Conservation (phyloP, 2,797 vertebrate species). For the Micropoecilia bifurca region DNA sequence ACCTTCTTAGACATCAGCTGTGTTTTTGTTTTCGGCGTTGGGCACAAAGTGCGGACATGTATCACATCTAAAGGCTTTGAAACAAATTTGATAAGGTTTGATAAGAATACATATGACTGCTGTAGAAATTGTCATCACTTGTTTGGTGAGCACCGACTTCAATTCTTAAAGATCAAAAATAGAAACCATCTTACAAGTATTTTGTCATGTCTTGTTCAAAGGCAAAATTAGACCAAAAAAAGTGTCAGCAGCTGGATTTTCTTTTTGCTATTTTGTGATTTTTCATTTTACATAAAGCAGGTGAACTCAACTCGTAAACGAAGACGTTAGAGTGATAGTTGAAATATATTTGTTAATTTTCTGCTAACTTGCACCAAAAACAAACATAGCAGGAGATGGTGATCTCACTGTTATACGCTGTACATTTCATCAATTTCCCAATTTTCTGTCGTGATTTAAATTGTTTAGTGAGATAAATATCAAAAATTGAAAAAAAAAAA, state of each 20-base stretch:
- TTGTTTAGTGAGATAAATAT: background rate
- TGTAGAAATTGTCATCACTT: constrained; percentile 63
- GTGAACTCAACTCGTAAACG: constrained; percentile 71
- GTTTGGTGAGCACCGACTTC: constrained; percentile 67
- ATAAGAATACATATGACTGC: constrained; percentile 64
- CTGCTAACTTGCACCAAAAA: constrained; percentile 13
- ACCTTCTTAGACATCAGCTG: constrained; percentile 50
- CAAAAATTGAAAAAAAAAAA: background rate
- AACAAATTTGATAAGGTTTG: constrained; percentile 68
- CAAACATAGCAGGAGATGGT: background rate
- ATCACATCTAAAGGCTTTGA: constrained; percentile 64
- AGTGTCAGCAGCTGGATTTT: constrained; percentile 51
- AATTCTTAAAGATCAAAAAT: constrained; percentile 75
- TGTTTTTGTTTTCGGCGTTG: constrained; percentile 33
- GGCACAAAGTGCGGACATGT: constrained; percentile 69
- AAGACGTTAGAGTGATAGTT: constrained; percentile 28
- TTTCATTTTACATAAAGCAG: constrained; percentile 43
- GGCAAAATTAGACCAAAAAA: constrained; percentile 51
- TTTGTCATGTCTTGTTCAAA: constrained; percentile 75
- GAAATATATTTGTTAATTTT: constrained; percentile 19
- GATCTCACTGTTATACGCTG: background rate
- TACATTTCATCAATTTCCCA: background rate
- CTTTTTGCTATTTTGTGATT: constrained; percentile 54
- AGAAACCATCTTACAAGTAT: constrained; percentile 68
- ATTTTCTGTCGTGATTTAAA: constrained; percentile 8